Conservation (phyloP, 2,797 vertebrate genomes). For the Pristis pectinata region DNA sequence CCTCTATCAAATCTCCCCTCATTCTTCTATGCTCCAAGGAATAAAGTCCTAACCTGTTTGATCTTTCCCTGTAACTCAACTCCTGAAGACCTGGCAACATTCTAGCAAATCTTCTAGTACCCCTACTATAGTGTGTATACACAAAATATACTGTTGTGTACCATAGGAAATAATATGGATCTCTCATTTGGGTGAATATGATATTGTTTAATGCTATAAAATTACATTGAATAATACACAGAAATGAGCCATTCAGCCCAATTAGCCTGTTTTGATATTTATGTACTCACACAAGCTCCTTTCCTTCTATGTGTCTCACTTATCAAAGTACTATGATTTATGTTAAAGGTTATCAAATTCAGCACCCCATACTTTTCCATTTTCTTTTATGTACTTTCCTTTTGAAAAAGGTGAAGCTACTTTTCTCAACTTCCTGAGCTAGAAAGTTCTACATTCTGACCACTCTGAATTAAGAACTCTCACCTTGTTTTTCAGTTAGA, state of each 20-base stretch:
- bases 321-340: no score
- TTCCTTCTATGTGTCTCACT: neutral
- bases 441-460: neutral
- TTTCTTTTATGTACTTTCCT: neutral
- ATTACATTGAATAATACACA: neutral
- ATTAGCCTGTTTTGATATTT: neutral
- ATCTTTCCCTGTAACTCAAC: no score
- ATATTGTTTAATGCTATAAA: neutral
- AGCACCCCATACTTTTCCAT: neutral
- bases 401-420: neutral
- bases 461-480: neutral
- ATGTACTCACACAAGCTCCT: neutral
- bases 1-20: no score
- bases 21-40: no score
- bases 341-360: neutral
- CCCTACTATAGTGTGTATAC: no score
- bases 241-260: neutral
- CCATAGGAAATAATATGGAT: neutral
- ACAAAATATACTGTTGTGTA: no score
- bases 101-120: no score
- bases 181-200: neutral
- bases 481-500: neutral
- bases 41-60: no score
- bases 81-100: no score
- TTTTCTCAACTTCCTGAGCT: neutral